A percentile compares a stretch with the other conserved stretches of the same genome.
Evolutionary conservation across 2,797 vertebrate species (phyloP).

Genomic region (Dryobates pubescens): DNA sequence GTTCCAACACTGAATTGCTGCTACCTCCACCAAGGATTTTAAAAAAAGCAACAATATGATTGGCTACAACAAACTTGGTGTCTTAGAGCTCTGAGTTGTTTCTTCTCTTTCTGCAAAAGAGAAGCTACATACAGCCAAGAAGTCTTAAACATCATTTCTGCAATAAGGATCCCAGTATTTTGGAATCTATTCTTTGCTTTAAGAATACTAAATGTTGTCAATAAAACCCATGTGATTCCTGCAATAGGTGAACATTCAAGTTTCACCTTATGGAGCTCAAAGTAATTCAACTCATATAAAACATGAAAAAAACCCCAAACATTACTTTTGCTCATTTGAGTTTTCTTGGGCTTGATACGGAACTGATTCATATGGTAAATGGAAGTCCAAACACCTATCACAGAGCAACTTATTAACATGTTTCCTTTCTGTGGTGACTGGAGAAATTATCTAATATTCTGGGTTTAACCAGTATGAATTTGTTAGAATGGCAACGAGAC

Average conservation of each 20-base stretch:
- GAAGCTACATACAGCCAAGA: background rate
- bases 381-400: background rate
- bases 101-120: background rate
- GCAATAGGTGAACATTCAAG: slow-evolving; percentile 17
- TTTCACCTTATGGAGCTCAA: background rate
- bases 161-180: background rate
- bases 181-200: slow-evolving; percentile 33
- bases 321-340: background rate
- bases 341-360: background rate
- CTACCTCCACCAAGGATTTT: background rate
- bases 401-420: background rate
- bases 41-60: slow-evolving; percentile 30
- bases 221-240: background rate
- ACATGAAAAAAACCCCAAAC: background rate
- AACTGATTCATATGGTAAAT: accelerated
- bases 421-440: background rate
- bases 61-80: background rate
- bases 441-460: background rate
- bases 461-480: background rate
- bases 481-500: background rate
- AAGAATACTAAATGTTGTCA: slow-evolving; percentile 9
- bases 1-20: slow-evolving; percentile 2
- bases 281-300: slow-evolving; percentile 10
- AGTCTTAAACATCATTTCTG: background rate
- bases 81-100: background rate